Evolutionary conservation across 2,113 vertebrate species (phyloP), one percentile per base, ranked within the genome.

Genomic region (Platichthys stellatus): DNA sequence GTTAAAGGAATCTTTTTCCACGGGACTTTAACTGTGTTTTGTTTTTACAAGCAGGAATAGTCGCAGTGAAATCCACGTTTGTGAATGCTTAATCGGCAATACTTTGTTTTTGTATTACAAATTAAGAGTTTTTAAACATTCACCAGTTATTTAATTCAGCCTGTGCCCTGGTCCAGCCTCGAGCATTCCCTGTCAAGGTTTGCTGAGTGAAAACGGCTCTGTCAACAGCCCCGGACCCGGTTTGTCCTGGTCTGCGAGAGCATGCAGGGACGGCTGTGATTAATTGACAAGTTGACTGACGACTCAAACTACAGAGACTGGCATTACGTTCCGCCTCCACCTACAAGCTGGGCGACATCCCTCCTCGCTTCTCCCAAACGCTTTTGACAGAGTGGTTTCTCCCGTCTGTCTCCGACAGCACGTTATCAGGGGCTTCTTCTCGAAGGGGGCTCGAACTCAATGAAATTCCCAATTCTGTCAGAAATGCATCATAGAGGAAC

Each of bases 231-330:
- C 4, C 2, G 70, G 62, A n/a, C 18, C 40, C 67, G 5, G 61
- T 60, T 43, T 20, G 59, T 81, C 76, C 17, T 31, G 35, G 71
- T 83, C 70, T 56, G 26, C 2, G 40, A 63, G 58, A 64, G 47
- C 56, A 77, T 40, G 69, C 74, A 24, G 67, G 17, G 61, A 75
- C n/a, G 14, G 67, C 74, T 64, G 72, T 72, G 86, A 84, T 84
- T 89, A 84, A 87, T 76, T 83, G 86, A 87, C 84, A 88, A 62
- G 76, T 53, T 83, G 82, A 87, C 23, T 88, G 84, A 81, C 84
- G 86, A 76, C 63, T 89, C 68, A 84, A 84, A 86, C 53, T 49
- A 45, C 63, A 65, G 61, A 38, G 57, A 76, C 58, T 63, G 74
- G 82, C 87, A 66, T 78, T 68, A 60, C 38, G 56, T 72, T 74